Evolutionary conservation across 2,888 invertebrate species (phyloP).

Genomic region (Cyrtodaria siliqua): DNA sequence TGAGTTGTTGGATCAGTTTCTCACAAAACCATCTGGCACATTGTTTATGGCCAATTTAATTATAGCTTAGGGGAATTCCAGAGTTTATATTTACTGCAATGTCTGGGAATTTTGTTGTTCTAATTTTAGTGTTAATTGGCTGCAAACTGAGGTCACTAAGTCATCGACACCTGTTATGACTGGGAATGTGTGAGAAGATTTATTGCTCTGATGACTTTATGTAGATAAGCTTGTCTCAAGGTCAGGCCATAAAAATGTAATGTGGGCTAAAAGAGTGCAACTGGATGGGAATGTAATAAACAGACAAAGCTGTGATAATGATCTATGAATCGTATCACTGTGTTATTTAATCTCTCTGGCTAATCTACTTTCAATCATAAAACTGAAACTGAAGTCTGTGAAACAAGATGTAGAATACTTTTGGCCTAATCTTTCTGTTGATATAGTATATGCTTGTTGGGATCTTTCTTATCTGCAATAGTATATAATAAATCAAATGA

Average conservation of each 20-base stretch:
- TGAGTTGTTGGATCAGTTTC: conserved; percentile 25
- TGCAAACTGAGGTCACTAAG: conserved; percentile 48
- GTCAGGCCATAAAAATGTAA: conserved; percentile 39
- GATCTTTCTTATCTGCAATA: too few relatives aligned
- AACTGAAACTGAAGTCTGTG: too few relatives aligned
- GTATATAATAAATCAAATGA: too few relatives aligned
- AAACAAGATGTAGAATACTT: too few relatives aligned
- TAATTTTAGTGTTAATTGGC: conserved; percentile 58
- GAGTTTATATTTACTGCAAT: conserved; percentile 21
- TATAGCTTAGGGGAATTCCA: conserved; percentile 44
- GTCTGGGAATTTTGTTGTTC: conserved; percentile 44
- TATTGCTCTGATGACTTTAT: conserved; percentile 39
- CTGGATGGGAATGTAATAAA: too few relatives aligned
- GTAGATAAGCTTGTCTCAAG: conserved; percentile 45
- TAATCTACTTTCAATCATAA: too few relatives aligned
- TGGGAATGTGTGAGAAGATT: conserved; percentile 42
- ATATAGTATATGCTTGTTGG: too few relatives aligned
- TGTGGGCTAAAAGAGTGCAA: too few relatives aligned
- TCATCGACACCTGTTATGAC: conserved; percentile 53
- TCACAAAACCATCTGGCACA: conserved; percentile 45
- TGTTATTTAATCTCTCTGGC: too few relatives aligned
- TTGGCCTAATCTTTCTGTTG: too few relatives aligned
- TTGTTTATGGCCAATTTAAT: conserved; percentile 38
- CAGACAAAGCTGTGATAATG: too few relatives aligned
- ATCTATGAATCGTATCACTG: too few relatives aligned